Evolutionary conservation across 2,888 invertebrate genomes (phyloP).

Genomic region (Drosophila borborema): DNA sequence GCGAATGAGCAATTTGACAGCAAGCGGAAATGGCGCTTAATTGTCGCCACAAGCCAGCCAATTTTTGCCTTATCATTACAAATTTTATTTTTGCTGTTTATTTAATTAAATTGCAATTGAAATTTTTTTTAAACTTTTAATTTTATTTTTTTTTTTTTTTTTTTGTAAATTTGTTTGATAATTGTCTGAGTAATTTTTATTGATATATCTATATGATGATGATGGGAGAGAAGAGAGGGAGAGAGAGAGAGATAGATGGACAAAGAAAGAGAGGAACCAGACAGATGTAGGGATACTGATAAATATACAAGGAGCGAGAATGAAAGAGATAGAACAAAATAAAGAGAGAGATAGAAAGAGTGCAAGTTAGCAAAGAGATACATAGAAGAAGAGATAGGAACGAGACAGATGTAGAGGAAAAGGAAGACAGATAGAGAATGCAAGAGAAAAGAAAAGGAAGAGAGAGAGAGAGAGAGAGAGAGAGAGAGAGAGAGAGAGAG

Average conservation of each 20-base stretch:
- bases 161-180: slow-evolving; percentile 15
- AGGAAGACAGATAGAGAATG: background rate
- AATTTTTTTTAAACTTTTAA: too few species aligned
- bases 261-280: too few species aligned
- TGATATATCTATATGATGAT: background rate
- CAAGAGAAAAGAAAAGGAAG: background rate
- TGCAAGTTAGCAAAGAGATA: background rate
- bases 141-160: background rate
- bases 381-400: too few species aligned
- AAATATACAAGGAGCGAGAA: background rate
- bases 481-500: fast-evolving
- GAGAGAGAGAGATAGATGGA: background rate
- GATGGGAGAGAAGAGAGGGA: background rate
- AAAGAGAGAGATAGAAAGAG: background rate
- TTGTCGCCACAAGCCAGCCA: slow-evolving; percentile 43
- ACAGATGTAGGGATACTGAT: too few species aligned
- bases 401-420: background rate
- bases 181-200: slow-evolving; percentile 4
- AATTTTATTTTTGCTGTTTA: slow-evolving; percentile 7
- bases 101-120: slow-evolving; percentile 1
- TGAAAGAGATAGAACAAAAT: background rate
- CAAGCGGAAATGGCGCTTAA: slow-evolving; percentile 65
- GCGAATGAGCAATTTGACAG: slow-evolving; percentile 39
- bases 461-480: background rate
- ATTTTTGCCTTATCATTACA: slow-evolving; percentile 22